Evolutionary conservation across 2,888 invertebrate genomes (phyloP).

Genomic region (Boloria selene): DNA sequence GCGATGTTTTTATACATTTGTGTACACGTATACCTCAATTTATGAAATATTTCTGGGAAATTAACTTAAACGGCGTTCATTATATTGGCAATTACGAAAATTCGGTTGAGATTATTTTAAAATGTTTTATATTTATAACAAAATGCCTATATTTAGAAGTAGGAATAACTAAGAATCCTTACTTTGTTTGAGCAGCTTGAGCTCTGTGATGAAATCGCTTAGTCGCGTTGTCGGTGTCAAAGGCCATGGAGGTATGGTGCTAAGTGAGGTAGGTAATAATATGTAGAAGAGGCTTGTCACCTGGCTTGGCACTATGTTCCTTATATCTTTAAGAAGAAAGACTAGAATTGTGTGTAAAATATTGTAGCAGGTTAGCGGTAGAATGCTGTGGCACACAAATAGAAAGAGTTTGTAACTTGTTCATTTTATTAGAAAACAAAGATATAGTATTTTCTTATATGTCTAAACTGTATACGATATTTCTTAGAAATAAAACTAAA

Average conservation of each 20-base stretch:
- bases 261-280: constrained; percentile 6
- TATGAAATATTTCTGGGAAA: constrained; percentile 32
- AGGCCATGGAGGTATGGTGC: constrained; percentile 28
- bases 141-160: no score
- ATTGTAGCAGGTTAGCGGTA: not conserved
- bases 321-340: not conserved
- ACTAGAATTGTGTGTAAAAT: not conserved
- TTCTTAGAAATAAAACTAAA: constrained; percentile 4
- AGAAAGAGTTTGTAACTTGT: not conserved
- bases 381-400: not conserved
- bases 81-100: constrained; percentile 27
- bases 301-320: not conserved
- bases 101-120: constrained; percentile 15
- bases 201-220: constrained; percentile 28
- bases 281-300: not conserved
- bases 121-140: not conserved
- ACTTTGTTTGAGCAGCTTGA: not conserved
- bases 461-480: not conserved
- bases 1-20: constrained; percentile 22
- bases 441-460: no score
- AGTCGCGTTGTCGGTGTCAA: constrained; percentile 29
- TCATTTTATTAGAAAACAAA: not conserved
- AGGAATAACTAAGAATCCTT: not conserved
- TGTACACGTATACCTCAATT: constrained; percentile 27
- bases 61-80: constrained; percentile 33